Evolutionary conservation across 30 jellyfish, hydroid and myxozoan genomes (phyloP).

Genomic region (Turritopsis dohrnii): DNA sequence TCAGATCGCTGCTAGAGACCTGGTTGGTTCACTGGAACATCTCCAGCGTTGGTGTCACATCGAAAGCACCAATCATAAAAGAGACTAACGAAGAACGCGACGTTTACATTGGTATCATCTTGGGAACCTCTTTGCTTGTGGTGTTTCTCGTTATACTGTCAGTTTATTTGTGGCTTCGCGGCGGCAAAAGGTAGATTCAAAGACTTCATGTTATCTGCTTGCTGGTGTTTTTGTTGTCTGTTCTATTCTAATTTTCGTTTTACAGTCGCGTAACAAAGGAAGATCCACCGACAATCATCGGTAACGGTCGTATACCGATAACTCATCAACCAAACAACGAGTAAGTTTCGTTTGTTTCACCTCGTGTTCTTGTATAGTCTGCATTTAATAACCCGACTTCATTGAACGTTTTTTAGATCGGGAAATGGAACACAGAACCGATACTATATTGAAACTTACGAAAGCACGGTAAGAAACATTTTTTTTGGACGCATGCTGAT

Average conservation of each 20-base stretch:
- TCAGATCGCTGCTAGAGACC: background rate
- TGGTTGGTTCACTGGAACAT: background rate
- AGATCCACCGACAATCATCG: background rate
- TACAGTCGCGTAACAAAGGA: background rate
- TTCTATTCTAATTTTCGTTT: too few relatives aligned
- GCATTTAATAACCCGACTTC: too few relatives aligned
- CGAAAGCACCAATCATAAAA: background rate
- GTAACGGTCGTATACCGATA: background rate
- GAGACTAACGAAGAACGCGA: background rate
- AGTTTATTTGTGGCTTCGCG: background rate
- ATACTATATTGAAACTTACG: background rate
- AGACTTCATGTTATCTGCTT: too few relatives aligned
- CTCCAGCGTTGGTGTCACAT: slow-evolving; percentile 7
- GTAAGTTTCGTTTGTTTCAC: too few relatives aligned
- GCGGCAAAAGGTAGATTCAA: background rate
- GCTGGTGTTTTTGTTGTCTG: too few relatives aligned
- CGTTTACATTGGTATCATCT: background rate
- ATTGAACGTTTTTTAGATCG: background rate
- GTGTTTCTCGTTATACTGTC: background rate
- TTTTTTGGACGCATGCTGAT: too few relatives aligned
- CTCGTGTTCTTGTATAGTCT: too few relatives aligned
- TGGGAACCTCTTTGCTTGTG: background rate
- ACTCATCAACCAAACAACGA: background rate
- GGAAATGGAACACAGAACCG: background rate
- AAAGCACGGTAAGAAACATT: background rate